Conservation (phyloP, 2,113 vertebrate genomes). For the Scomber scombrus region DNA sequence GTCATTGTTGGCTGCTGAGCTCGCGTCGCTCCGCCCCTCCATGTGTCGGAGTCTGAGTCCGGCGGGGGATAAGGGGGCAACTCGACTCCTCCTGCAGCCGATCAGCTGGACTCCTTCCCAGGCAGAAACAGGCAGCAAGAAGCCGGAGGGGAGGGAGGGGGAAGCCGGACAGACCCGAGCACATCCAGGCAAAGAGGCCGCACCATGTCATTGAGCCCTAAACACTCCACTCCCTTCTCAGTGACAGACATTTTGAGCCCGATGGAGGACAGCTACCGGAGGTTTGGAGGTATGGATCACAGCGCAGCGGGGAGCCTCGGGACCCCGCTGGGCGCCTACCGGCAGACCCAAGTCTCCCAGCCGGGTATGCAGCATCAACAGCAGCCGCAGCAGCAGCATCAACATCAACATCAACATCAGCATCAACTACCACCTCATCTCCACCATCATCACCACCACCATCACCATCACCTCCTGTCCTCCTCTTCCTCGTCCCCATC, state of each 20-base stretch:
- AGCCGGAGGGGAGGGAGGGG: constrained; percentile 69
- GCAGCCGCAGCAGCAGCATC: constrained; percentile 79
- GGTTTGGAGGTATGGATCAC: constrained; percentile 87
- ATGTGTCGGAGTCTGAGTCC: constrained; percentile 74
- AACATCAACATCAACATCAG: constrained; percentile 72
- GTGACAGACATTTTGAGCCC: constrained; percentile 94
- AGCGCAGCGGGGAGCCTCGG: constrained; percentile 78
- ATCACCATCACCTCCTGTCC: constrained; percentile 76
- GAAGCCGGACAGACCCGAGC: constrained; percentile 29
- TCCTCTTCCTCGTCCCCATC: constrained; percentile 77
- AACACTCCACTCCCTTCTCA: constrained; percentile 95
- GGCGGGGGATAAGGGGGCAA: constrained; percentile 80
- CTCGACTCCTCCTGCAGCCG: constrained; percentile 76
- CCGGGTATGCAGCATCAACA: constrained; percentile 79
- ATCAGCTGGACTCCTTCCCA: constrained; percentile 74
- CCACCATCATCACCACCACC: constrained; percentile 72
- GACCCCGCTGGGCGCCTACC: constrained; percentile 86
- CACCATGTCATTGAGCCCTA: constrained; percentile 96
- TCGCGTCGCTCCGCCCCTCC: constrained; percentile 85
- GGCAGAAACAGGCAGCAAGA: constrained; percentile 29
- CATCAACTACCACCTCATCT: constrained; percentile 34
- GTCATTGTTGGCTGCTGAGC: constrained; percentile 79
- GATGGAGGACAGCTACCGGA: constrained; percentile 94
- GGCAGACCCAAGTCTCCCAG: constrained; percentile 84
- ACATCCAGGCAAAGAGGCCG: constrained; percentile 64